Evolutionary conservation across 1,140 invertebrate genomes (phyloP).

Genomic region (Antheraea mylitta): DNA sequence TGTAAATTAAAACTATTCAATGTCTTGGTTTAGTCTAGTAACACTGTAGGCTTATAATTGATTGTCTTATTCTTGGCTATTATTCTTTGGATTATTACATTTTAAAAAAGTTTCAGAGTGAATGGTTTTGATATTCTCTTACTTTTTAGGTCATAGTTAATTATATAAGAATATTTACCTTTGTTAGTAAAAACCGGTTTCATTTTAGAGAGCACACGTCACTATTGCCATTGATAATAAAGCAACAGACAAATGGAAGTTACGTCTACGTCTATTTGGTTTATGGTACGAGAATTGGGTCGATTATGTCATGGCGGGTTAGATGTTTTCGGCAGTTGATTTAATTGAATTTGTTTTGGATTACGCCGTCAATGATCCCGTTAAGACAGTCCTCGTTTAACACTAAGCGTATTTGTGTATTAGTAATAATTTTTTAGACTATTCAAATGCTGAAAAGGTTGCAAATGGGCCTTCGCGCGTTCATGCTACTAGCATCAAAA

Average conservation of each 20-base stretch:
- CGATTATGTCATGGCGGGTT: slow-evolving; percentile 80
- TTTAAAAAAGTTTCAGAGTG: too few relatives aligned
- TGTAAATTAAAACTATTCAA: too few relatives aligned
- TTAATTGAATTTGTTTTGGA: slow-evolving; percentile 73
- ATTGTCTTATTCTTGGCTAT: too few relatives aligned
- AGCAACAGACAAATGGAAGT: slow-evolving; percentile 34
- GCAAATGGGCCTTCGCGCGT: slow-evolving; percentile 98
- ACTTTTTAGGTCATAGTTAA: too few relatives aligned
- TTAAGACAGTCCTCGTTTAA: slow-evolving; percentile 62
- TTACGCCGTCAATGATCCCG: slow-evolving; percentile 76
- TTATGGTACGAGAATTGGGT: slow-evolving; percentile 69
- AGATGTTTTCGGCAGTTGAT: slow-evolving; percentile 76
- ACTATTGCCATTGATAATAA: slow-evolving; percentile 31
- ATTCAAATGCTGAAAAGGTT: slow-evolving; percentile 95
- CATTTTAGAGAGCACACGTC: slow-evolving; percentile 11
- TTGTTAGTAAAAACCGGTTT: slow-evolving; percentile 12
- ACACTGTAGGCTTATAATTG: too few relatives aligned
- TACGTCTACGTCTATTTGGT: slow-evolving; percentile 37
- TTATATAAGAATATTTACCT: neutral
- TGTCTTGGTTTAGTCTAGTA: too few relatives aligned
- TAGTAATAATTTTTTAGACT: slow-evolving; percentile 69
- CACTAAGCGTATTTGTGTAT: slow-evolving; percentile 62
- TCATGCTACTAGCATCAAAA: slow-evolving; percentile 95
- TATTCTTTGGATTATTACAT: too few relatives aligned
- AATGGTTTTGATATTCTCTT: too few relatives aligned